These are phyloP conservation scores for Pheosia tremula DNA, from an alignment of 2,888 invertebrate species.

Conservation along the genomic window DNA sequence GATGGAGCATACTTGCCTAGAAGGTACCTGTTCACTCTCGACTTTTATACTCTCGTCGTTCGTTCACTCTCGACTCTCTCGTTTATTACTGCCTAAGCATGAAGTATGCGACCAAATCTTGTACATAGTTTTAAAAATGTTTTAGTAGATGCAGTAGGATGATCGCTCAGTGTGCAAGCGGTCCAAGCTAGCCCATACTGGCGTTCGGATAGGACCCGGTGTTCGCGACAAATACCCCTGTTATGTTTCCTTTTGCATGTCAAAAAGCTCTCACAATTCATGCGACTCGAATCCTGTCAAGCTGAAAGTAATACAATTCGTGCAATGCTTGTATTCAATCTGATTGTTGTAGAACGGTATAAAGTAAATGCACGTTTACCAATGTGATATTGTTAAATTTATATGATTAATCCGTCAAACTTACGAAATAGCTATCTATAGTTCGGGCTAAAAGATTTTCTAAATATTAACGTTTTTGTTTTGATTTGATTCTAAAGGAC, in stretches of 20 bases:
- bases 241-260: constrained; percentile 75
- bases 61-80: too few species aligned
- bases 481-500: too few species aligned
- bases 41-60: too few species aligned
- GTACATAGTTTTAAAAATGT: background rate
- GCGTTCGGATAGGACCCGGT: constrained; percentile 40
- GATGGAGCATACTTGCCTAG: too few species aligned
- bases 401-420: too few species aligned
- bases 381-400: too few species aligned
- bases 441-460: too few species aligned
- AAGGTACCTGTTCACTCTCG: too few species aligned
- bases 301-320: constrained; percentile 65
- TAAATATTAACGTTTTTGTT: too few species aligned
- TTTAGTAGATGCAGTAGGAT: background rate
- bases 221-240: constrained; percentile 64
- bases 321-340: constrained; percentile 57
- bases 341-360: constrained; percentile 14
- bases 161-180: constrained; percentile 27
- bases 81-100: too few species aligned
- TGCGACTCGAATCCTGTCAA: constrained; percentile 68
- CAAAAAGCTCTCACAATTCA: constrained; percentile 70
- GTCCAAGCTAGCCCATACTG: constrained; percentile 26
- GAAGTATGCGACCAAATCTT: too few species aligned
- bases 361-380: background rate
- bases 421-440: too few species aligned